These are phyloP conservation scores for Ranitomeya imitator DNA, from an alignment of 2,113 vertebrate genomes.

Conservation along the genomic window DNA sequence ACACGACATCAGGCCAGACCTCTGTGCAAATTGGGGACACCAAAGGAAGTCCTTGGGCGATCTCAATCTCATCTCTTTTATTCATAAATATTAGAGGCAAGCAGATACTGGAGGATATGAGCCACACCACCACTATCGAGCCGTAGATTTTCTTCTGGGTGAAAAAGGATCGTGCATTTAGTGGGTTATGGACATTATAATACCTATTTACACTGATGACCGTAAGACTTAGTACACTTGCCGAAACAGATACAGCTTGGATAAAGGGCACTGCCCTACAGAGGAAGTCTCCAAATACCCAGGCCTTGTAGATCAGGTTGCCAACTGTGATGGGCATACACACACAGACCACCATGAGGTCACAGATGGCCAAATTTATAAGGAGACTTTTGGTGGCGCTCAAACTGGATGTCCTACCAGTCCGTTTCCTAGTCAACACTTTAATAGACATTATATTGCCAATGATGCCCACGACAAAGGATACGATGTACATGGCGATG, in stretches of 20 bases:
- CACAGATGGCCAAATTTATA: slow-evolving; percentile 87
- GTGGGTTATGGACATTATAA: slow-evolving; percentile 84
- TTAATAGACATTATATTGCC: slow-evolving; percentile 87
- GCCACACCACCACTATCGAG: slow-evolving; percentile 83
- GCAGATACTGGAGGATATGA: slow-evolving; percentile 83
- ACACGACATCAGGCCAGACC: slow-evolving; percentile 82
- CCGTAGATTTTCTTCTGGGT: slow-evolving; percentile 80
- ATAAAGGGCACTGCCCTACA: slow-evolving; percentile 87
- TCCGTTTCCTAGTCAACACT: slow-evolving; percentile 79
- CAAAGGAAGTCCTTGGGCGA: slow-evolving; percentile 74
- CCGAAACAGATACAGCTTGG: slow-evolving; percentile 85
- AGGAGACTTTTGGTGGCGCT: slow-evolving; percentile 85
- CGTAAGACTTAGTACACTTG: slow-evolving; percentile 85
- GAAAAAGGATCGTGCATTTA: slow-evolving; percentile 84
- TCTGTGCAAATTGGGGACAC: slow-evolving; percentile 84
- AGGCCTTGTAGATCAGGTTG: slow-evolving; percentile 86
- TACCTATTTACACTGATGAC: slow-evolving; percentile 90
- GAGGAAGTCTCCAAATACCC: slow-evolving; percentile 89
- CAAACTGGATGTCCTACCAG: slow-evolving; percentile 72
- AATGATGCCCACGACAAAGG: slow-evolving; percentile 84
- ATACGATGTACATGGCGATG: slow-evolving; percentile 81
- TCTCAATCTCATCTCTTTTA: slow-evolving; percentile 77
- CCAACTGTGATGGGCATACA: slow-evolving; percentile 91
- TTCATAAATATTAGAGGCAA: slow-evolving; percentile 88
- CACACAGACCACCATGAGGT: slow-evolving; percentile 88